These are phyloP conservation scores for Eremobia ochroleuca DNA, from an alignment of 2,888 invertebrate genomes.

Conservation along the genomic window DNA sequence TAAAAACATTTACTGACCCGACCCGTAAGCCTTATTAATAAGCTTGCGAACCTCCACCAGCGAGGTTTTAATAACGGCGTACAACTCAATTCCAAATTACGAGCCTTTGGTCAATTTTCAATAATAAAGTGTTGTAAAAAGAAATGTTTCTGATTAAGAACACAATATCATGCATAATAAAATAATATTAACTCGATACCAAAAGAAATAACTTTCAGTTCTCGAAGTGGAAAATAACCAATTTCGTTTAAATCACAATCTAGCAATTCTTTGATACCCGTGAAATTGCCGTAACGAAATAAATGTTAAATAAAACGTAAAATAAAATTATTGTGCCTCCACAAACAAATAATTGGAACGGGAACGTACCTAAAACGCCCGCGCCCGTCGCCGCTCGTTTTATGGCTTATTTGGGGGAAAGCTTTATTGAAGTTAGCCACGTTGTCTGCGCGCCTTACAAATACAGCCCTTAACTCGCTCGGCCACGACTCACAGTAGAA, in stretches of 20 bases:
- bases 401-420: constrained; percentile 91
- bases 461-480: constrained; percentile 77
- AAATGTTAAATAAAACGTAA: constrained; percentile 91
- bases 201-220: constrained; percentile 81
- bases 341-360: constrained; percentile 91
- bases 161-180: constrained; percentile 88
- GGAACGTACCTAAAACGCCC: constrained; percentile 84
- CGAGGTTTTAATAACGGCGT: constrained; percentile 64
- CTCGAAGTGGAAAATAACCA: constrained; percentile 90
- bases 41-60: constrained; percentile 57
- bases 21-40: constrained; percentile 56
- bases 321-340: constrained; percentile 91
- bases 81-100: constrained; percentile 73
- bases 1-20: constrained; percentile 42
- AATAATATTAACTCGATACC: constrained; percentile 86
- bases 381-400: constrained; percentile 89
- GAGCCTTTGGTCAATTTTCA: constrained; percentile 73
- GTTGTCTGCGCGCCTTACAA: constrained; percentile 79
- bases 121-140: constrained; percentile 76
- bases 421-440: constrained; percentile 90
- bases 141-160: constrained; percentile 77
- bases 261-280: constrained; percentile 90
- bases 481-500: constrained; percentile 75
- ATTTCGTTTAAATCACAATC: constrained; percentile 90
- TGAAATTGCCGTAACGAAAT: constrained; percentile 91